phyloP scores from a whole-genome alignment of 2,888 invertebrate species.

The Clusia tigrina region DNA sequence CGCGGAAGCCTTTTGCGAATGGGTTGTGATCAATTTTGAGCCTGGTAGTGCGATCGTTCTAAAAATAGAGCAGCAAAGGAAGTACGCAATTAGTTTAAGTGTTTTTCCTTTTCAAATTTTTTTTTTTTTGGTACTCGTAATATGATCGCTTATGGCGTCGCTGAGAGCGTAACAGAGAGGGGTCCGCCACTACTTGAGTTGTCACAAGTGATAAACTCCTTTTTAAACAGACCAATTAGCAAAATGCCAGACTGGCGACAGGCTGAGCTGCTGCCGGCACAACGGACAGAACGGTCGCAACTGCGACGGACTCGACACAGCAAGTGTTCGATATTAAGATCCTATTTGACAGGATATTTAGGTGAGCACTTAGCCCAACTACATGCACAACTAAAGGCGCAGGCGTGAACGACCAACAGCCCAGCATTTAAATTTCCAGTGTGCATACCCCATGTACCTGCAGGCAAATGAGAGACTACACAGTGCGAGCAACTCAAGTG shows the following conservation, averaged over 20 bases:
- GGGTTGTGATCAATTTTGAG: slow-evolving; percentile 93
- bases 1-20: slow-evolving; percentile 92
- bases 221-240: slow-evolving; percentile 10
- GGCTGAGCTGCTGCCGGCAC: not conserved
- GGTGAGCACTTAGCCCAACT: not conserved
- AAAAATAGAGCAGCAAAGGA: slow-evolving; percentile 44
- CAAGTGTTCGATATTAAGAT: slow-evolving; percentile 23
- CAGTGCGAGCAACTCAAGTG: slow-evolving; percentile 40
- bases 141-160: slow-evolving; percentile 30
- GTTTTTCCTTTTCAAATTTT: not conserved
- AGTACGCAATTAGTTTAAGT: not conserved
- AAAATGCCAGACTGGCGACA: slow-evolving; percentile 20
- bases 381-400: slow-evolving; percentile 9
- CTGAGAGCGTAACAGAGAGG: slow-evolving; percentile 4
- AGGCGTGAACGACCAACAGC: slow-evolving; percentile 26
- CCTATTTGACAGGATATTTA: not conserved
- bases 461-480: not conserved
- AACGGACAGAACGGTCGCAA: not conserved
- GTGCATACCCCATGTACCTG: not conserved
- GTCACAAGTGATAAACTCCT: slow-evolving; percentile 24
- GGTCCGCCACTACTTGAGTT: slow-evolving; percentile 40
- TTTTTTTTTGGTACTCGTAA: slow-evolving; percentile 18
- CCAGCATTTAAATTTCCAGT: slow-evolving; percentile 16
- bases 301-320: slow-evolving; percentile 21
- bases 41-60: slow-evolving; percentile 88